phyloP scores from a whole-genome alignment of 2,888 invertebrate genomes.

The Hirtodrosophila alboralis region DNA sequence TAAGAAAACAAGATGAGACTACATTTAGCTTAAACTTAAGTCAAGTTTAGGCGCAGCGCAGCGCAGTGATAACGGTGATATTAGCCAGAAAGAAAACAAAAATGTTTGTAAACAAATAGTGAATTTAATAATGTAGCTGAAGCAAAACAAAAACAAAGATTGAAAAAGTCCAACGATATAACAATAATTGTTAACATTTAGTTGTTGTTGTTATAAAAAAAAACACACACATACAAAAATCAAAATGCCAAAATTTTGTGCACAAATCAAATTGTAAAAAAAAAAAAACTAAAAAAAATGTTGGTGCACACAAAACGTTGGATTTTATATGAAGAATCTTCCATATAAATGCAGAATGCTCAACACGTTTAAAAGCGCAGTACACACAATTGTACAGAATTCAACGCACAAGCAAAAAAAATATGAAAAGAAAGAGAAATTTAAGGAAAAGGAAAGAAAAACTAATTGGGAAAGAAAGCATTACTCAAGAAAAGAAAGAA shows the following conservation, averaged over 20 bases:
- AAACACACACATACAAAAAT: constrained; percentile 4
- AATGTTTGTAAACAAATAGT: constrained; percentile 70
- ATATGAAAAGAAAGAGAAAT: constrained; percentile 29
- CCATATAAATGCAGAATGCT: constrained; percentile 65
- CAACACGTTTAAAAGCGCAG: constrained; percentile 60
- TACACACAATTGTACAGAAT: constrained; percentile 13
- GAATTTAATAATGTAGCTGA: constrained; percentile 63
- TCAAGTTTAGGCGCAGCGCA: constrained; percentile 67
- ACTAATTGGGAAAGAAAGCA: constrained; percentile 66
- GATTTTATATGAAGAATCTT: constrained; percentile 55
- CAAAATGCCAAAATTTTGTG: constrained; percentile 61
- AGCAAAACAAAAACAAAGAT: too few species aligned
- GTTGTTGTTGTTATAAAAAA: constrained; percentile 53
- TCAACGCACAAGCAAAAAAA: constrained; percentile 36
- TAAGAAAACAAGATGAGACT: constrained; percentile 58
- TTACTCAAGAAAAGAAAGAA: constrained; percentile 61
- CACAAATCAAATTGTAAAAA: constrained; percentile 61
- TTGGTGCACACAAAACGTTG: constrained; percentile 42
- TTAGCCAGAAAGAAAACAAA: constrained; percentile 72
- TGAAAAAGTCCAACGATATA: constrained; percentile 59
- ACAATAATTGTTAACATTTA: constrained; percentile 62
- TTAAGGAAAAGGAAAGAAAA: constrained; percentile 29
- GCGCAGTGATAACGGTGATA: constrained; percentile 76
- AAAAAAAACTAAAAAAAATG: constrained; percentile 12
- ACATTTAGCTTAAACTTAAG: constrained; percentile 65